Conservation (phyloP, 1,140 invertebrate genomes). For the Drosophila pallidifrons region DNA sequence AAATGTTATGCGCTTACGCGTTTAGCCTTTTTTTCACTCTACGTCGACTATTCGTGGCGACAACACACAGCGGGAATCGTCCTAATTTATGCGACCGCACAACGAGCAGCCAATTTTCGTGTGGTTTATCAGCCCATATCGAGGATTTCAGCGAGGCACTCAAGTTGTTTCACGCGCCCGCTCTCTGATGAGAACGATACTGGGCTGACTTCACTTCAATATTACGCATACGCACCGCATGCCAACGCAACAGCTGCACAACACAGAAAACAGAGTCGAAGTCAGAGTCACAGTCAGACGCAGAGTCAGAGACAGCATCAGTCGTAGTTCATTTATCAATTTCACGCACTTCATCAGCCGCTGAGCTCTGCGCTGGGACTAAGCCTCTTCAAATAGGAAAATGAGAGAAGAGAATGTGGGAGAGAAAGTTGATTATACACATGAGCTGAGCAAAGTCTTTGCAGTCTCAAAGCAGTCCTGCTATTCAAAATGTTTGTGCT, state of each 20-base stretch:
- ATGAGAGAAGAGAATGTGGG: background rate
- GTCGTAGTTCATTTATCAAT: conserved; percentile 58
- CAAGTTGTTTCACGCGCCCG: conserved; percentile 23
- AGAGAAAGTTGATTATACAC: conserved; percentile 60
- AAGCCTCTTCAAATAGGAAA: conserved; percentile 8
- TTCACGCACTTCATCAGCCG: conserved; percentile 61
- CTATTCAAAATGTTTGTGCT: conserved; percentile 63
- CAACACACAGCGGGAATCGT: conserved; percentile 18
- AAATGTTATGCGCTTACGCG: conserved; percentile 69
- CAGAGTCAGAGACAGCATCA: background rate
- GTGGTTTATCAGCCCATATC: conserved; percentile 57
- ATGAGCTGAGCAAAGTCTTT: conserved; percentile 45
- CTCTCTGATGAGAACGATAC: conserved; percentile 1
- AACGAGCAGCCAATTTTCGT: conserved; percentile 64
- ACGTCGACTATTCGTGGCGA: background rate
- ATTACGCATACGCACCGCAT: conserved; percentile 27
- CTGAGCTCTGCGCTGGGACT: conserved; percentile 22
- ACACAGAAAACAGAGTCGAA: background rate
- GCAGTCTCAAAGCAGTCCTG: conserved; percentile 23
- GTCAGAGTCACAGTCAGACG: background rate
- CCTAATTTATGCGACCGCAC: conserved; percentile 49
- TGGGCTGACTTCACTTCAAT: conserved; percentile 1
- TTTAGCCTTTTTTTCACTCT: conserved; percentile 48
- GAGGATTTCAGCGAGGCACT: conserved; percentile 28
- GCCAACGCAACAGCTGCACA: conserved; percentile 8